Evolutionary conservation across 1,140 invertebrate species (phyloP), one percentile per base, ranked within the genome.

Genomic region (Platorchestia sp.): DNA sequence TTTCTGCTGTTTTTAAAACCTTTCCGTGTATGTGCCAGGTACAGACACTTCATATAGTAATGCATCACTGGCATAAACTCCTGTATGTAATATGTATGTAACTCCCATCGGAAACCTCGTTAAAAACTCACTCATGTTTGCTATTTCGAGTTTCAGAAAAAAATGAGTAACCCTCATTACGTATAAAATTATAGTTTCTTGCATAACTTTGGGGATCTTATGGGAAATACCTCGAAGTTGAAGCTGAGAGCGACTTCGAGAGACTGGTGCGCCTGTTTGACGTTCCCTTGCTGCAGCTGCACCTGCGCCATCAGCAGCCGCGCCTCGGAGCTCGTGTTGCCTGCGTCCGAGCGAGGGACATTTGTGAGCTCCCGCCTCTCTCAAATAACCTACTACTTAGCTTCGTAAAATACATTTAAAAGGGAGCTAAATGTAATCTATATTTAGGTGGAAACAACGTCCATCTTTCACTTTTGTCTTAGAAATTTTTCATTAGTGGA

Each of bases 291-390:
- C 95, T 97, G 97, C 27, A 98, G 97, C 95, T 98, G 98, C 95
- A 99, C 98, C 97, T 99, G 98, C 42, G 99, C 99, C 97, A 99
- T 98, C 7, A 99, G 97, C 7, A 99, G 97, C 97, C 99, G 98
- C 44, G 98, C 98, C 96, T 99, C 98, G 0, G 98, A 98, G 97
- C 98, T 98, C 0, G 98, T 98, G 40, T 98, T 98, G 97, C 99
- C 98, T 27, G 98, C 10, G 59, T 75, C 14, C 14, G 59, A 75
- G 14, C 7, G 27, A 75, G 1, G 27, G 14, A 75, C 59, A 27
- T 36, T 3, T 75, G 59, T 75, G 1, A 75, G 27, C 10, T 75
- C n/a, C n/a, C n/a, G n/a, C n/a, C n/a, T n/a, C n/a, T n/a, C n/a
- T n/a, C n/a, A n/a, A n/a, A n/a, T n/a, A n/a, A n/a, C n/a, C n/a